Conservation (phyloP, 2,113 vertebrate species). For the Macquaria ambigua region DNA sequence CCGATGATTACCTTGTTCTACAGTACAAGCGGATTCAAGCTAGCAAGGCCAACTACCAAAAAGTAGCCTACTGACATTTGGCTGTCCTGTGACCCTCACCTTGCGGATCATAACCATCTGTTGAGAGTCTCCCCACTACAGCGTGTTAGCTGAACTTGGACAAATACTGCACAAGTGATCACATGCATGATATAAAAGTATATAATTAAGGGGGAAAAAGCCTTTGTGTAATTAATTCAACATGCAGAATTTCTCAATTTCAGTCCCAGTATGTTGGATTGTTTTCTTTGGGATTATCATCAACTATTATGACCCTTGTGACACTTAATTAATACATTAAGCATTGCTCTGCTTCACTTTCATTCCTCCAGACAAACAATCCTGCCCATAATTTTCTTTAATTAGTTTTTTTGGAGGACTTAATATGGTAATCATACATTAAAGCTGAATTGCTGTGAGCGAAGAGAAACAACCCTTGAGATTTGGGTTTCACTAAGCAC, state of each 20-base stretch:
- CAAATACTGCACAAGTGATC: background rate
- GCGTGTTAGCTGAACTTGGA: background rate
- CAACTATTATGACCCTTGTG: conserved; percentile 7
- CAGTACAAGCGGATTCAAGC: background rate
- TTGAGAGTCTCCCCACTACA: background rate
- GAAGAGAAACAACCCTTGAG: conserved; percentile 23
- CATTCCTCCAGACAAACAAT: conserved; percentile 19
- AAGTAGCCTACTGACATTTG: background rate
- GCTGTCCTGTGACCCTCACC: background rate
- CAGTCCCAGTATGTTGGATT: background rate
- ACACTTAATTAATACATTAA: conserved; percentile 3
- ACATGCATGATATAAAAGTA: background rate
- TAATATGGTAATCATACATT: conserved; percentile 27
- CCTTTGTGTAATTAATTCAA: background rate
- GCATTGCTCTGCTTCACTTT: background rate
- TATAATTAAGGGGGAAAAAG: no score
- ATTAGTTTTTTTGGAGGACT: conserved; percentile 39
- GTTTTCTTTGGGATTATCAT: background rate
- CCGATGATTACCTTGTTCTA: no score
- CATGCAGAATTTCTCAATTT: background rate
- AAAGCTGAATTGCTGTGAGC: conserved; percentile 11
- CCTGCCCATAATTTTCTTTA: conserved; percentile 11
- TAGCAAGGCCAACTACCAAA: background rate
- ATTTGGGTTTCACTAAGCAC: conserved; percentile 1
- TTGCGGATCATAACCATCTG: background rate